phyloP scores from a whole-genome alignment of 1,140 invertebrate species.

The Brachionus rotundiformis region DNA sequence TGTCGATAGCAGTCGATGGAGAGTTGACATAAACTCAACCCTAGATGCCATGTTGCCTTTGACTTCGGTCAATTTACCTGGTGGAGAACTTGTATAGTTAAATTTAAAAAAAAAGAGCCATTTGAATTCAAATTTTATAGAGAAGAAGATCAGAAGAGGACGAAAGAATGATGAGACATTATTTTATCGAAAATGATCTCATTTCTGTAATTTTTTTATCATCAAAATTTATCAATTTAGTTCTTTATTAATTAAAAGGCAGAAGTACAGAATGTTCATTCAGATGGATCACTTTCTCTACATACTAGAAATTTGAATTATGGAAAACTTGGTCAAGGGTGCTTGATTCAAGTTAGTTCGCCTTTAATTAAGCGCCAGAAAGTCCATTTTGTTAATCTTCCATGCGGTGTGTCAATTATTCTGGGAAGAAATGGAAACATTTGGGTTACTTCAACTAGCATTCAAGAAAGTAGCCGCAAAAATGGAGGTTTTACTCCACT shows the following conservation, averaged over 20 bases:
- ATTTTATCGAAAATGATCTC: conserved; percentile 83
- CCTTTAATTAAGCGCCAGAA: conserved; percentile 89
- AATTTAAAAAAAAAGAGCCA: conserved; percentile 25
- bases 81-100: conserved; percentile 88
- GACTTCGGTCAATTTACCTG: conserved; percentile 92
- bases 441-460: conserved; percentile 82
- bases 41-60: conserved; percentile 83
- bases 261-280: conserved; percentile 88
- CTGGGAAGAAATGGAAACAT: conserved; percentile 95
- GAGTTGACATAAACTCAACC: conserved; percentile 83
- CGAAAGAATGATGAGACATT: conserved; percentile 92
- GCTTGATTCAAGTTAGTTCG: conserved; percentile 85
- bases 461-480: conserved; percentile 74
- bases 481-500: conserved; percentile 66
- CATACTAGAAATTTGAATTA: conserved; percentile 95
- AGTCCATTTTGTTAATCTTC: conserved; percentile 90
- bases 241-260: conserved; percentile 63
- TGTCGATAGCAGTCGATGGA: conserved; percentile 82
- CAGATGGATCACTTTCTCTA: conserved; percentile 85
- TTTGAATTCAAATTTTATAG: conserved; percentile 62
- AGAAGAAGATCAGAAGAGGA: conserved; percentile 89
- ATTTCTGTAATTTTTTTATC: conserved; percentile 72
- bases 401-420: conserved; percentile 84
- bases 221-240: background rate
- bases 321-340: conserved; percentile 87